A percentile compares a stretch with the other conserved stretches of the same genome.
These are phyloP conservation scores for Elephantulus edwardii DNA, from an alignment of 2,113 vertebrate species.

Conservation along the genomic window DNA sequence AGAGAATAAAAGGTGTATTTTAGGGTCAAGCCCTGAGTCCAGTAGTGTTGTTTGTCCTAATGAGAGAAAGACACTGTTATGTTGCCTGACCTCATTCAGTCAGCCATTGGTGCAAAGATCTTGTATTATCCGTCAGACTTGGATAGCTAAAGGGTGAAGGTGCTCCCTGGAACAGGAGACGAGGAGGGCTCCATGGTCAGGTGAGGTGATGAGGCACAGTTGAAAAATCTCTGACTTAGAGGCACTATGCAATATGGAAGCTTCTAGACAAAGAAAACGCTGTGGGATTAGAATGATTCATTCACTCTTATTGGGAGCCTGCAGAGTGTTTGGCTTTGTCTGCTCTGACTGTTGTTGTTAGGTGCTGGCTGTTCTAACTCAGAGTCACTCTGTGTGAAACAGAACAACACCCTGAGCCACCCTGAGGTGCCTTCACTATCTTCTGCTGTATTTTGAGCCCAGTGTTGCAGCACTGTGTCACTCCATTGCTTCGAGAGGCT, in stretches of 20 bases:
- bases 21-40: not conserved
- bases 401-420: no score
- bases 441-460: no score
- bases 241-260: not conserved
- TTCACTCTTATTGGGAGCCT: not conserved
- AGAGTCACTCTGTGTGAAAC: no score
- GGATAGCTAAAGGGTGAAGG: not conserved
- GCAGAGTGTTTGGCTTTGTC: not conserved
- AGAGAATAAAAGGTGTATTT: not conserved
- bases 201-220: not conserved
- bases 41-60: not conserved
- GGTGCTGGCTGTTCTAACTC: no score
- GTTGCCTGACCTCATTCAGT: no score
- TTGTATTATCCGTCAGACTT: not conserved
- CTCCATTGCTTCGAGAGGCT: no score
- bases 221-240: not conserved
- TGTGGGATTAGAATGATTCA: not conserved
- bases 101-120: not conserved
- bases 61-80: not conserved
- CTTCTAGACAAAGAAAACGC: not conserved
- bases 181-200: not conserved
- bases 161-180: not conserved
- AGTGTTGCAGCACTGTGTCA: no score
- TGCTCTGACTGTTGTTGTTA: no score
- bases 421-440: no score